Conservation (phyloP, 2,888 invertebrate genomes). For the Chrysopilus asiliformis region DNA sequence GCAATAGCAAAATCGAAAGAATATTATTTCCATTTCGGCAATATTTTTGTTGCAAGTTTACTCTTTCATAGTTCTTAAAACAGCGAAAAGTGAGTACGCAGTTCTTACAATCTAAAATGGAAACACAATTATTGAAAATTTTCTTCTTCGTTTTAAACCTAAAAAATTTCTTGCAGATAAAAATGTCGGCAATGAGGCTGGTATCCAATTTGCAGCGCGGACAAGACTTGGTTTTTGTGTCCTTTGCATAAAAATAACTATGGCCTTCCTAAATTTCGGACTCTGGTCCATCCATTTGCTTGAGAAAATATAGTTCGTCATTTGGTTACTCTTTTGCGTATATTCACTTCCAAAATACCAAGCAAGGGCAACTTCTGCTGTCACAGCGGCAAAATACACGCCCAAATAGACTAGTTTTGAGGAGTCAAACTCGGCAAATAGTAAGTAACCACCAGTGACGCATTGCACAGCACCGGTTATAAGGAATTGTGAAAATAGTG, state of each 20-base stretch:
- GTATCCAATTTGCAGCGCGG: slow-evolving; percentile 41
- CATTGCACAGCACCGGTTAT: slow-evolving; percentile 35
- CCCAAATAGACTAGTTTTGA: slow-evolving; percentile 1
- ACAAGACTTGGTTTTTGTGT: slow-evolving; percentile 40
- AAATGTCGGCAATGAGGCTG: slow-evolving; percentile 41
- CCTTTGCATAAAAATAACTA: slow-evolving; percentile 40
- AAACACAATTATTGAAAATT: not conserved
- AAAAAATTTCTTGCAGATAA: too few species aligned
- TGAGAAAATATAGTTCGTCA: slow-evolving; percentile 39
- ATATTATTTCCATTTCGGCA: too few species aligned
- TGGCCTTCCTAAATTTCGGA: slow-evolving; percentile 30
- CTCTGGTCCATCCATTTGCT: slow-evolving; percentile 43
- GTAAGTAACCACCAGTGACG: slow-evolving; percentile 36
- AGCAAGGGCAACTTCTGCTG: slow-evolving; percentile 40
- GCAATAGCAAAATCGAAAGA: too few species aligned
- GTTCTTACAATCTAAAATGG: slow-evolving; percentile 4
- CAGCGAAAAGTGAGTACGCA: slow-evolving; percentile 8
- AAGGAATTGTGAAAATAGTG: slow-evolving; percentile 42
- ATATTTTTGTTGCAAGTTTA: too few species aligned
- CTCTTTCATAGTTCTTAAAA: slow-evolving; percentile 1
- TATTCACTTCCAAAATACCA: slow-evolving; percentile 44
- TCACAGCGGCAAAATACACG: slow-evolving; percentile 35
- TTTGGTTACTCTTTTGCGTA: slow-evolving; percentile 37
- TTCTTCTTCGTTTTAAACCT: too few species aligned
- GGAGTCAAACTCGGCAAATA: slow-evolving; percentile 29